Conservation (phyloP, 1,140 invertebrate genomes). For the Lasioglossum albipes region DNA sequence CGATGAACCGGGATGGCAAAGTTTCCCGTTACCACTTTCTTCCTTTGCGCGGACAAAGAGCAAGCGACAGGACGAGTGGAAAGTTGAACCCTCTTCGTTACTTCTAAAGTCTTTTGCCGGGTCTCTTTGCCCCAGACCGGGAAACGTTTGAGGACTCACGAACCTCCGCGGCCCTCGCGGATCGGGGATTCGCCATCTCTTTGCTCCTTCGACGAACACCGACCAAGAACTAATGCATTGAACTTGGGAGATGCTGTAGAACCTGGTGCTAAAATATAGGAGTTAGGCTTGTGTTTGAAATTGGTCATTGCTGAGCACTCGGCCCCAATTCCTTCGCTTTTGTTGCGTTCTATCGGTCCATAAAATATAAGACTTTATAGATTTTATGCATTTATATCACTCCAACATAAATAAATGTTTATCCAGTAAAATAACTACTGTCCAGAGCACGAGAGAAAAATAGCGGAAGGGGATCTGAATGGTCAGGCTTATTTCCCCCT, state of each 20-base stretch:
- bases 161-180: background rate
- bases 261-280: too few relatives aligned
- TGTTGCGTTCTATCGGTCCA: too few relatives aligned
- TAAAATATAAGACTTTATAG: too few relatives aligned
- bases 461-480: too few relatives aligned
- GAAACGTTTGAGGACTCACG: conserved; percentile 41
- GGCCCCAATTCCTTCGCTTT: too few relatives aligned
- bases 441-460: too few relatives aligned
- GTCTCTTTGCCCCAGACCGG: conserved; percentile 1
- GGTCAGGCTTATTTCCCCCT: too few relatives aligned
- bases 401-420: too few relatives aligned
- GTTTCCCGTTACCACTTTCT: conserved; percentile 44
- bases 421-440: too few relatives aligned
- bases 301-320: too few relatives aligned
- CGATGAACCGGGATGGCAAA: conserved; percentile 47
- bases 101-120: conserved; percentile 47
- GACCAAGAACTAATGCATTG: background rate
- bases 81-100: conserved; percentile 45
- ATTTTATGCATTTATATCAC: too few relatives aligned
- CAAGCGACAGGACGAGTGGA: conserved; percentile 12
- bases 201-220: background rate
- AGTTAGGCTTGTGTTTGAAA: too few relatives aligned
- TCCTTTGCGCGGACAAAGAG: conserved; percentile 48
- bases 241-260: background rate
- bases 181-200: conserved; percentile 19